phyloP scores from a whole-genome alignment of 2,797 vertebrate genomes.

The Epinephelus coioides region DNA sequence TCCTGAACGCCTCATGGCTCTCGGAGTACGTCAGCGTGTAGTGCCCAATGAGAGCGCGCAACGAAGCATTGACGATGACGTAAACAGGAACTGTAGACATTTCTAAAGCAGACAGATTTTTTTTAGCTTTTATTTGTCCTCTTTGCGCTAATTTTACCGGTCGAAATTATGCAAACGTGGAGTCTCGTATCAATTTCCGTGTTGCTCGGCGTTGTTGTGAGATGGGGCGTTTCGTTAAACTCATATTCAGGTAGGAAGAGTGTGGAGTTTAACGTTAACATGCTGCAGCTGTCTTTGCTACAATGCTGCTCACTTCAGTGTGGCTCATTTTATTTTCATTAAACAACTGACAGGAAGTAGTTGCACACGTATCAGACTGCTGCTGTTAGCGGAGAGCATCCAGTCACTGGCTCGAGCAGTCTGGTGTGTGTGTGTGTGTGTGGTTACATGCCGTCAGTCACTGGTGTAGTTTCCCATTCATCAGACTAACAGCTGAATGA shows the following conservation, averaged over 20 bases:
- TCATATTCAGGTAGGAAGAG: constrained; percentile 92
- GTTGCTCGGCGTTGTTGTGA: constrained; percentile 88
- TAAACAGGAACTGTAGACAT: constrained; percentile 64
- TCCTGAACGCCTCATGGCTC: constrained; percentile 38
- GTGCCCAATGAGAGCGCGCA: constrained; percentile 65
- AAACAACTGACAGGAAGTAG: background rate
- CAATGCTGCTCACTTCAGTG: background rate
- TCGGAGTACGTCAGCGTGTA: constrained; percentile 5
- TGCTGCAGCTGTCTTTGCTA: background rate
- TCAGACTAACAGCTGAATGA: constrained; percentile 40
- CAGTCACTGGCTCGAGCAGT: background rate
- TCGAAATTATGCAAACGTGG: constrained; percentile 90
- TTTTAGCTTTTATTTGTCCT: constrained; percentile 26
- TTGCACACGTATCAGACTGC: background rate
- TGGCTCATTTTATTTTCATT: background rate
- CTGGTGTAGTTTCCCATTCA: constrained; percentile 10
- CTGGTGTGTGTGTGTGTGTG: background rate
- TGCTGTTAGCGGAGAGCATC: background rate
- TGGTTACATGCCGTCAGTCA: background rate
- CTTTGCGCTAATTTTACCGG: background rate
- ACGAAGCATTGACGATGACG: constrained; percentile 65
- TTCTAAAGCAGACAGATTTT: background rate
- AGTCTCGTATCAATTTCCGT: constrained; percentile 86
- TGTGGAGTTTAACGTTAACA: background rate
- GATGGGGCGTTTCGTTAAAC: constrained; percentile 95